These are phyloP conservation scores for Branchipolynoe longqiensis DNA, from an alignment of 2,888 invertebrate species.

Conservation along the genomic window DNA sequence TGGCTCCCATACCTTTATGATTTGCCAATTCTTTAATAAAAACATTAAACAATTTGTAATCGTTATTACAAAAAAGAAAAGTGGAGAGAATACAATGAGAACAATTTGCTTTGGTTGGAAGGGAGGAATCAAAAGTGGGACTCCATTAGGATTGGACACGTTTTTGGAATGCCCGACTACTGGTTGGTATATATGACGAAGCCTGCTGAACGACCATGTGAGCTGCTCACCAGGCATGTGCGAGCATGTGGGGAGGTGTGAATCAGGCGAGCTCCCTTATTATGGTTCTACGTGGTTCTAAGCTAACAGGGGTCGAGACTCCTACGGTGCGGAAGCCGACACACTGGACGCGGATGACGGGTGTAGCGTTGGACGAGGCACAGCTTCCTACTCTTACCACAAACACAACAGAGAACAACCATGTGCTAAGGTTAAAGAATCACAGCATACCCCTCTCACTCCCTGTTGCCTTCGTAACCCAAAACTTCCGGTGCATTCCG, in stretches of 20 bases:
- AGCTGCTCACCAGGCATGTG: too few species aligned
- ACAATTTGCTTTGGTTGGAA: not conserved
- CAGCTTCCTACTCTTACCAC: conserved; percentile 38
- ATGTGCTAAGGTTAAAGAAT: conserved; percentile 46
- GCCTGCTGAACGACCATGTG: too few species aligned
- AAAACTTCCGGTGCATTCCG: conserved; percentile 52
- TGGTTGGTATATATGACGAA: too few species aligned
- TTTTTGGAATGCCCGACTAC: too few species aligned
- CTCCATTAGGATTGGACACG: too few species aligned
- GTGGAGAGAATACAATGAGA: not conserved
- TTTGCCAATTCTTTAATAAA: too few species aligned
- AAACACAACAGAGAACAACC: conserved; percentile 48
- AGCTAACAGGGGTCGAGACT: conserved; percentile 45
- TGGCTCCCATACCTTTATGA: too few species aligned
- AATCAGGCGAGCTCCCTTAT: conserved; percentile 33
- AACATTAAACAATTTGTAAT: too few species aligned
- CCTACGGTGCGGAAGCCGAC: conserved; percentile 40
- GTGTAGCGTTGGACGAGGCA: conserved; percentile 23
- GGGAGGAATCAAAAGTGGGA: too few species aligned
- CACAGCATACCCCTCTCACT: conserved; percentile 56
- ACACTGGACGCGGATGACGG: not conserved
- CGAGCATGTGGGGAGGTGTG: not conserved
- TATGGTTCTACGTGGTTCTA: conserved; percentile 37
- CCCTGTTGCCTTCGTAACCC: conserved; percentile 52
- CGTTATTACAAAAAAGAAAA: not conserved